Conservation (phyloP, 2,113 vertebrate species). For the Ptyas mucosa region DNA sequence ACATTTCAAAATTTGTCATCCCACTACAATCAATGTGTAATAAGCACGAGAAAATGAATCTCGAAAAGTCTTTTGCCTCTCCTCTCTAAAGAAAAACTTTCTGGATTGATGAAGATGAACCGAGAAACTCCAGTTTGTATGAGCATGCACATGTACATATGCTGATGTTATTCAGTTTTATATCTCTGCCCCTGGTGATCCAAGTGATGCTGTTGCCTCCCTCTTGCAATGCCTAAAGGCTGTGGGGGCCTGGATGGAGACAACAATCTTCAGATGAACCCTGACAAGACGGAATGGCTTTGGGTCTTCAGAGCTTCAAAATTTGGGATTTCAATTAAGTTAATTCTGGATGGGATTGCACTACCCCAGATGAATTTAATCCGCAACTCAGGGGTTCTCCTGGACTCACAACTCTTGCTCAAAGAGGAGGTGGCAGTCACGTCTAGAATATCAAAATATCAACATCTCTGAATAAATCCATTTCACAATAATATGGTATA, state of each 20-base stretch:
- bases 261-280: not conserved
- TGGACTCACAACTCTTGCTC: not conserved
- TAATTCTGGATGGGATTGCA: not conserved
- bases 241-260: not conserved
- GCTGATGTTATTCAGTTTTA: not conserved
- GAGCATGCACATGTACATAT: not conserved
- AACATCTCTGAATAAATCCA: not conserved
- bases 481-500: not conserved
- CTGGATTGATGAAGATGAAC: not conserved
- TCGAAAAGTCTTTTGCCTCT: not conserved
- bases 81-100: not conserved
- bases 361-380: not conserved
- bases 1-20: not conserved
- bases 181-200: not conserved
- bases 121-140: not conserved
- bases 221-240: not conserved
- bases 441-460: not conserved
- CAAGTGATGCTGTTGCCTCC: not conserved
- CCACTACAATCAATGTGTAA: not conserved
- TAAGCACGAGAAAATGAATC: not conserved
- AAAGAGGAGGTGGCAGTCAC: not conserved
- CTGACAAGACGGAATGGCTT: not conserved
- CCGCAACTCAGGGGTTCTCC: not conserved
- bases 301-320: not conserved
- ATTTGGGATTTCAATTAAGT: not conserved